Evolutionary conservation across 2,113 vertebrate genomes (phyloP), one percentile per base, ranked within the genome.

Genomic region (Orcinus orca): DNA sequence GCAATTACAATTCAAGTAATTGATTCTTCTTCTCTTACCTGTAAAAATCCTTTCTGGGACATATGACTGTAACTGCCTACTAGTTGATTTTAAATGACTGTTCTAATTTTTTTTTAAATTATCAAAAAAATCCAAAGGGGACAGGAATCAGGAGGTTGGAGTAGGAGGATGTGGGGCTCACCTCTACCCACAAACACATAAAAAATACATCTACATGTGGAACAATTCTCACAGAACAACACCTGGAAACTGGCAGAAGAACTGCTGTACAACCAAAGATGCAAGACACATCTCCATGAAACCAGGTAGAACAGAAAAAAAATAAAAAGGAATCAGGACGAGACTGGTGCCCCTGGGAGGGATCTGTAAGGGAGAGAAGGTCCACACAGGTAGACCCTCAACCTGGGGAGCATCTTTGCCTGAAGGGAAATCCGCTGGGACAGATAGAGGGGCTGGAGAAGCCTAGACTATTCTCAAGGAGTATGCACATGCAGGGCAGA

Each of bases 171-270:
- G 12, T 36, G 33, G 13, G 18, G 33, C 33, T 36, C 77, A 58
- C 7, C 33, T 36, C 50, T 33, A 5, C 11, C 6, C 3, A 79
- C 21, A 58, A 55, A 12, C 1, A 0, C 2, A 0, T 25, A 50
- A 58, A 36, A 58, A 25, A 36, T 8, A 33, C 47, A 13, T 8
- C 21, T 36, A 7, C 50, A 15, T 3, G 33, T 25, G 33, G 77
- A 36, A 14, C 20, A 12, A 1, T 15, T 36, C 33, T 80, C 12
- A 9, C 47, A n/a, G 77, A 58, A 8, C 33, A 9, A 53, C 18
- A 21, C 20, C 18, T 4, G 12, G 77, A 80, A 58, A 58, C 0
- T 7, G 76, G 29, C 73, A 55, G 31, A 53, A 53, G 76, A 58
- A 36, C 50, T 80, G 33, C 77, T 79, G 0, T 2, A 80, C 50